Base-by-base conservation (phyloP, 2,113 vertebrate genomes). In the Alces alces region DNA sequence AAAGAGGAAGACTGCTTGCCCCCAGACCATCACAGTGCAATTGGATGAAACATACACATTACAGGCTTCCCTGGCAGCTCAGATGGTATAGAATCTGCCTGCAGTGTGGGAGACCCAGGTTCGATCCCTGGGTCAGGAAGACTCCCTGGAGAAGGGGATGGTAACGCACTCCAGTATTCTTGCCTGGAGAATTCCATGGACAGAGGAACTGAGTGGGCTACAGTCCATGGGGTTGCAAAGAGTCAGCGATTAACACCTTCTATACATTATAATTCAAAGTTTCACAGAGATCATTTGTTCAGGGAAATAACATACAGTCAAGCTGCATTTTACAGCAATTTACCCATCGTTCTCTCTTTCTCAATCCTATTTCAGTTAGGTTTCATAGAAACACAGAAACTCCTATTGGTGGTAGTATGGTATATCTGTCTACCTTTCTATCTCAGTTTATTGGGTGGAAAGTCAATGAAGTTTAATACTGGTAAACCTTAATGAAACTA, bases 401-500 rank as follows among this genome's bases (percentile, higher is more conserved):
- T 50, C 2, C 39, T 10, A 2, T 21, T n/a, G 8, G 25, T 7
- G 36, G 1, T 52, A 17, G 7, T 7, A 2, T 4, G 21, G 36
- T 3, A 25, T 21, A n/a, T 43, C 79, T 54, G 87, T 25, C 61
- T 60, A 36, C 58, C 45, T 80, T 45, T 54, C 87, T 30, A 52
- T 70, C 70, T 45, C 52, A 12, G 54, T 45, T 45, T 57, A 78
- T 3, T 36, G 61, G 23, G 12, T 12, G 39, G 73, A 66, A 36
- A 43, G 54, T 36, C 82, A 52, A 27, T 33, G 89, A 39, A 33
- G 36, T 60, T 55, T n/a, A 45, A 79, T 88, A 43, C 39, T 11
- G 43, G 47, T 10, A 86, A 96, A 52, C 33, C 58, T 55, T 76
- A 78, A 91, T 85, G 78, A 80, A 96, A 90, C 45, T 3, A 80